A percentile compares a stretch with the other conserved stretches of the same genome.
Evolutionary conservation across 2,888 invertebrate genomes (phyloP).

Genomic region (Philonicus albiceps): DNA sequence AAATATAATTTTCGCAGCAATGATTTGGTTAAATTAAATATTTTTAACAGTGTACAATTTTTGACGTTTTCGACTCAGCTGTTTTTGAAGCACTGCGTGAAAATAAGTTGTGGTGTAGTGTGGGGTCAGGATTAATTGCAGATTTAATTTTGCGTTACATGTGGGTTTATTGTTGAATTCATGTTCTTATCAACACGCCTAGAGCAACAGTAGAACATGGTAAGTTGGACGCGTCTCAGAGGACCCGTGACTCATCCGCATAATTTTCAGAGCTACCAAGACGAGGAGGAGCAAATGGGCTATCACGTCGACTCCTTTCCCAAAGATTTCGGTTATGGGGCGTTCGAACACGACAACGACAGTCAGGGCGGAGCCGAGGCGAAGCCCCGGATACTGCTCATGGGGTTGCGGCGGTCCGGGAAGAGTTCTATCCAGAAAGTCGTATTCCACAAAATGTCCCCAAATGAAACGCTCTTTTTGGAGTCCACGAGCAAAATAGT

Average conservation of each 20-base stretch:
- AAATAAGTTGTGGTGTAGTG: background rate
- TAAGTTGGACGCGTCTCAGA: background rate
- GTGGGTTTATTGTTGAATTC: background rate
- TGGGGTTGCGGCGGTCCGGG: slow-evolving; percentile 96
- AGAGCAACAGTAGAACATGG: background rate
- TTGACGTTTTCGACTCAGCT: background rate
- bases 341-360: slow-evolving; percentile 83
- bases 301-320: slow-evolving; percentile 77
- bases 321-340: slow-evolving; percentile 91
- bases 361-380: slow-evolving; percentile 65
- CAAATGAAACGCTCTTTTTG: slow-evolving; percentile 97
- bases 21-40: too few relatives aligned
- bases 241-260: background rate
- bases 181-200: background rate
- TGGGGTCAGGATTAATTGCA: background rate
- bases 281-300: slow-evolving; percentile 66
- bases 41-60: background rate
- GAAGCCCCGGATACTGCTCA: slow-evolving; percentile 91
- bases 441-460: slow-evolving; percentile 99
- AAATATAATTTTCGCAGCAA: background rate
- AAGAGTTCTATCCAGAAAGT: slow-evolving; percentile 99
- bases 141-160: background rate
- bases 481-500: slow-evolving; percentile 99
- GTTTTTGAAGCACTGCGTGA: background rate
- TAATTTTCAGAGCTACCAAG: slow-evolving; percentile 65